Evolutionary conservation across 2,113 vertebrate species (phyloP).

Genomic region (Megaptera novaeangliae): DNA sequence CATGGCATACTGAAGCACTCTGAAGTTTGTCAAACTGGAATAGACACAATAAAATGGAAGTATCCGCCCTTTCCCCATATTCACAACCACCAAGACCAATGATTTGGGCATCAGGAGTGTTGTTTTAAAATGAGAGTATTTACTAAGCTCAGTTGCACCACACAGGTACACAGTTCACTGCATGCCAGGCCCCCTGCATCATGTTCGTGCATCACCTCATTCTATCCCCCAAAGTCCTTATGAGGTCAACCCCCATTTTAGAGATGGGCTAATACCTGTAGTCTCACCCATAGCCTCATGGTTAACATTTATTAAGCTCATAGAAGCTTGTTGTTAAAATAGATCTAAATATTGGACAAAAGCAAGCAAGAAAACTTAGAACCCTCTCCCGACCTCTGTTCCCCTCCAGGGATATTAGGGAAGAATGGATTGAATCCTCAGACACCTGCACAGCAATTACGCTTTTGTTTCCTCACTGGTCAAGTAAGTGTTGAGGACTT

Average conservation of each 20-base stretch:
- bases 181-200: background rate
- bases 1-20: background rate
- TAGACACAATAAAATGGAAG: background rate
- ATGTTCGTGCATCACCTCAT: background rate
- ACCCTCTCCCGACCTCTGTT: too few species aligned
- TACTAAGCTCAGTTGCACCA: background rate
- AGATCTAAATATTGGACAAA: background rate
- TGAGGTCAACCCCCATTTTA: background rate
- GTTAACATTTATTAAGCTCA: background rate
- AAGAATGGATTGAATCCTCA: background rate
- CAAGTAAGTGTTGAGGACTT: background rate
- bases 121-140: background rate
- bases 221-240: too few species aligned
- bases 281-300: background rate
- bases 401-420: background rate
- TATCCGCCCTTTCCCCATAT: background rate
- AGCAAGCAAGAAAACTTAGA: background rate
- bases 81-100: background rate
- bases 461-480: background rate
- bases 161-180: background rate
- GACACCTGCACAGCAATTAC: background rate
- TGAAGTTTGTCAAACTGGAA: background rate
- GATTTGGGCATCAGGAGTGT: background rate
- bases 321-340: background rate
- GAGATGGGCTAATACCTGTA: background rate